These are phyloP conservation scores for Spisula solida DNA, from an alignment of 2,888 invertebrate genomes.

Conservation along the genomic window DNA sequence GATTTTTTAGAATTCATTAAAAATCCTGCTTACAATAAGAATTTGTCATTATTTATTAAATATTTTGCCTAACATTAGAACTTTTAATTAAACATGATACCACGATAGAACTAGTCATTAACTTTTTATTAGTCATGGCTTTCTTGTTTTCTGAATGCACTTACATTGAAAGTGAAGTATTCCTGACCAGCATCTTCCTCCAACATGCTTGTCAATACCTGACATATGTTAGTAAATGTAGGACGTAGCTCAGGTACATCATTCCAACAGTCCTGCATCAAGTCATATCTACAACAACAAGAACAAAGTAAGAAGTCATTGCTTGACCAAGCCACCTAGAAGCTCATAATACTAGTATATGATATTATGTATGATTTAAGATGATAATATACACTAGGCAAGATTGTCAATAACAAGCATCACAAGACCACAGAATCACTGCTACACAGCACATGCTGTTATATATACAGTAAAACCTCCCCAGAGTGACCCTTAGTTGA, in stretches of 20 bases:
- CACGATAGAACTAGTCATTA: not conserved
- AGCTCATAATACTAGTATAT: too few relatives aligned
- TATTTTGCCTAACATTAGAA: too few relatives aligned
- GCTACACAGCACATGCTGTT: not conserved
- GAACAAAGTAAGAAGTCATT: not conserved
- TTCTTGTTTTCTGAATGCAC: not conserved
- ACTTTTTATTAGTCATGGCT: not conserved
- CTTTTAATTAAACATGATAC: too few relatives aligned
- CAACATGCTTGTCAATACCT: constrained; percentile 77
- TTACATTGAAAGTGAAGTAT: constrained; percentile 74
- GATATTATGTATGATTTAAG: too few relatives aligned
- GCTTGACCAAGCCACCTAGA: too few relatives aligned
- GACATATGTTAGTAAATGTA: constrained; percentile 70
- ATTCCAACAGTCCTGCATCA: constrained; percentile 79
- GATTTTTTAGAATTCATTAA: too few relatives aligned
- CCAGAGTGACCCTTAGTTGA: not conserved
- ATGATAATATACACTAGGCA: too few relatives aligned
- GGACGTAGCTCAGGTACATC: constrained; percentile 73
- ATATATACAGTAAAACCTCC: not conserved
- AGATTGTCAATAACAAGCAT: too few relatives aligned
- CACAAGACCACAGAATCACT: too few relatives aligned
- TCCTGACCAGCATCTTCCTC: constrained; percentile 71
- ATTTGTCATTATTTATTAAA: too few relatives aligned
- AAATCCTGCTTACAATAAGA: too few relatives aligned
- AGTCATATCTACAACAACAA: constrained; percentile 75